These are phyloP conservation scores for Pseudachorutes palmiensis DNA, from an alignment of 1,140 invertebrate genomes.

Conservation along the genomic window DNA sequence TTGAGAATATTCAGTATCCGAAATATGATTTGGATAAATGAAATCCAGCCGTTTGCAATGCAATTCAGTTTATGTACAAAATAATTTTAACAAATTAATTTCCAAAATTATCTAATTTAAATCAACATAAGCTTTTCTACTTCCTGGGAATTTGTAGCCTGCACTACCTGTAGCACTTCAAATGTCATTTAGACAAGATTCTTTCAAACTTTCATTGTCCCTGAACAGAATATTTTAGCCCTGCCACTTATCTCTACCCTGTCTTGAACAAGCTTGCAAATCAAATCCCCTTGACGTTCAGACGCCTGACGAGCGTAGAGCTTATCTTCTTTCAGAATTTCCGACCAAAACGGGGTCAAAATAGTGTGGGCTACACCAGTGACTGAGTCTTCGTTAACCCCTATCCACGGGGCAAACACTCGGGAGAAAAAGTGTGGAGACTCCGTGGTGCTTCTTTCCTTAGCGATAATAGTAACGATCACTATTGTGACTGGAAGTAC, in stretches of 20 bases:
- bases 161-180: no score
- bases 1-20: no score
- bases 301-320: background rate
- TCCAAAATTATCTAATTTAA: no score
- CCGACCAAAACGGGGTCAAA: constrained; percentile 47
- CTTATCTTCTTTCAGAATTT: constrained; percentile 29
- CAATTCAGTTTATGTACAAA: no score
- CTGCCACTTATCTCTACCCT: background rate
- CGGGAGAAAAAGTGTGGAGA: constrained; percentile 49
- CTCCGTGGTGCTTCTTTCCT: background rate
- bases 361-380: constrained; percentile 50
- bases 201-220: background rate
- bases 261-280: background rate
- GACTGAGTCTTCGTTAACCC: constrained; percentile 53
- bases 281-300: background rate
- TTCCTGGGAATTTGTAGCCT: no score
- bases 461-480: background rate
- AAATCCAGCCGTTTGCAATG: no score
- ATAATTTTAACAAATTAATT: no score
- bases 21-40: no score
- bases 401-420: constrained; percentile 54
- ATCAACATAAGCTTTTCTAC: no score
- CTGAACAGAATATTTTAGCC: background rate
- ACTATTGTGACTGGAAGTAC: background rate
- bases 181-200: no score